Conservation (phyloP, 2,888 invertebrate species). For the Morinoia aosen region DNA sequence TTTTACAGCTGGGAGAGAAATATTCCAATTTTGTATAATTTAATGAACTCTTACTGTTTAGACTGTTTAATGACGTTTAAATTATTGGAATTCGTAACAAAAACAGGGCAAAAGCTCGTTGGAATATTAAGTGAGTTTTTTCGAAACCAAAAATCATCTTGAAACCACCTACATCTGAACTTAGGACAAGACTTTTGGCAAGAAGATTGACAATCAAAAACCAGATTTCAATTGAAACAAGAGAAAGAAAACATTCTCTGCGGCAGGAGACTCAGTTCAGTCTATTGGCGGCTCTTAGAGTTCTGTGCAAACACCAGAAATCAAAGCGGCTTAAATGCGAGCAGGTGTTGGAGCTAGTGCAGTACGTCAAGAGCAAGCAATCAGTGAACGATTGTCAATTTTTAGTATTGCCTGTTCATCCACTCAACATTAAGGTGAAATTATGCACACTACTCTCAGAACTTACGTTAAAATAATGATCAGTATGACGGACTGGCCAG, state of each 20-base stretch:
- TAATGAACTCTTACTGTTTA: background rate
- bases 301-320: background rate
- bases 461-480: too few species aligned
- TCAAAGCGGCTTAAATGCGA: too few species aligned
- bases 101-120: background rate
- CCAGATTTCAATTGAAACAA: background rate
- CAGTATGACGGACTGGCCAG: too few species aligned
- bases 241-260: background rate
- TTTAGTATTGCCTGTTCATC: too few species aligned
- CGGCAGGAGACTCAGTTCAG: background rate
- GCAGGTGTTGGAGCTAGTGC: too few species aligned
- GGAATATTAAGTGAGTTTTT: background rate
- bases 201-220: background rate
- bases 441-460: too few species aligned
- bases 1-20: background rate
- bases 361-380: too few species aligned
- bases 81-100: background rate
- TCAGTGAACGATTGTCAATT: too few species aligned
- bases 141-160: background rate
- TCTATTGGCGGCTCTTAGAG: background rate
- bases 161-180: background rate
- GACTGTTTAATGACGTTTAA: background rate
- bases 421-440: too few species aligned
- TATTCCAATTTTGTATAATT: background rate
- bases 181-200: background rate